Evolutionary conservation across 1,140 invertebrate genomes (phyloP).

Genomic region (Physella acuta): DNA sequence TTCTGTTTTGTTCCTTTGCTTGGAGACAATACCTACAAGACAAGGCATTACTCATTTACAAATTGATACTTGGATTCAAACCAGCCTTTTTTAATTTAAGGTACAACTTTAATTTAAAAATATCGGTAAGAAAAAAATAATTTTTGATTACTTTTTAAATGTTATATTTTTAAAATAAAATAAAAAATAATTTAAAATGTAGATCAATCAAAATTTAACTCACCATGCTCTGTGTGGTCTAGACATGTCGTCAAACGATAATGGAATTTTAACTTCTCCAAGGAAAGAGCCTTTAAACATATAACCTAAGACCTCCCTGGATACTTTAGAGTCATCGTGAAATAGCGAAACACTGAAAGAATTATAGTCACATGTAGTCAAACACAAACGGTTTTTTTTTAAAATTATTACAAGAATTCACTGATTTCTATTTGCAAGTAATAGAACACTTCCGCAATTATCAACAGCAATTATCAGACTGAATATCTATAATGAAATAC

Average conservation of each 20-base stretch:
- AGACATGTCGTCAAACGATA: constrained; percentile 65
- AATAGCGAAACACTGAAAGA: constrained; percentile 75
- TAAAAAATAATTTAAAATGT: not conserved
- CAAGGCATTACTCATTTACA: no score
- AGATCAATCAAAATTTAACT: constrained; percentile 5
- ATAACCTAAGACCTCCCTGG: constrained; percentile 69
- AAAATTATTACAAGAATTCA: not conserved
- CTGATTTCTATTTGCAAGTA: not conserved
- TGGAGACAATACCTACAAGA: constrained; percentile 78
- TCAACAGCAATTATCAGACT: not conserved
- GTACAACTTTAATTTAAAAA: no score
- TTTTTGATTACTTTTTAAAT: no score
- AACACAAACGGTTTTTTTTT: not conserved
- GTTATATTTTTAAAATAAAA: no score
- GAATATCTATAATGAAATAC: not conserved
- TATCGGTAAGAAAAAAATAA: no score
- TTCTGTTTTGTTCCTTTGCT: constrained; percentile 61
- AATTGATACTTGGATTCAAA: no score
- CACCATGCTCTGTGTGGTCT: constrained; percentile 56
- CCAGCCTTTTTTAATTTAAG: no score
- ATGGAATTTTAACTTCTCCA: constrained; percentile 79
- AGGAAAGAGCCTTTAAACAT: constrained; percentile 72
- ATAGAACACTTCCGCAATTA: not conserved
- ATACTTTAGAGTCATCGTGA: constrained; percentile 70
- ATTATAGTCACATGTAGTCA: not conserved